Conservation (phyloP, 2,888 invertebrate species). For the Scaptomyza caliginosa region DNA sequence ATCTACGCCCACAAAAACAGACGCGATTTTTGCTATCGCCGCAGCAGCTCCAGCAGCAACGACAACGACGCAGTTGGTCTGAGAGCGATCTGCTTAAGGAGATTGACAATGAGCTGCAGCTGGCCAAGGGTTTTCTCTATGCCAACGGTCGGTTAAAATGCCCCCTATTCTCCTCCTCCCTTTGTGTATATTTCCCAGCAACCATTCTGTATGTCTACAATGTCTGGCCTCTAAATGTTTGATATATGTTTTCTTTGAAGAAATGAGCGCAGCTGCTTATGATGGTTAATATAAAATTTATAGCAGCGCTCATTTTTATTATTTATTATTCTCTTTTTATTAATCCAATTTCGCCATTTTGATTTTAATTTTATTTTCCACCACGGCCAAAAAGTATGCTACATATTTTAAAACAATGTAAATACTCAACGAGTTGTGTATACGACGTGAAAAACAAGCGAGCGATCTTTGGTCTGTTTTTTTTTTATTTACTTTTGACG, state of each 20-base stretch:
- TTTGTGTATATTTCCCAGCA: not conserved
- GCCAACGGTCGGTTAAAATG: constrained; percentile 79
- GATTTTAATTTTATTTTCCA: constrained; percentile 22
- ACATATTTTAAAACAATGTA: not conserved
- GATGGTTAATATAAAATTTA: not conserved
- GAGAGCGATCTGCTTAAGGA: constrained; percentile 86
- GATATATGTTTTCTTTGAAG: constrained; percentile 9
- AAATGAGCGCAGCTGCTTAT: constrained; percentile 47
- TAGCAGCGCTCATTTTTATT: constrained; percentile 36
- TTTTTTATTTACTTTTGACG: constrained; percentile 16
- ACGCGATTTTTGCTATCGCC: constrained; percentile 81
- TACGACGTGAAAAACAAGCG: constrained; percentile 61
- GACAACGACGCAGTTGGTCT: constrained; percentile 83
- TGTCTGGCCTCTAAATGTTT: constrained; percentile 49
- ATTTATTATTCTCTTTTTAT: no score
- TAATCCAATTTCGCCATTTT: constrained; percentile 26
- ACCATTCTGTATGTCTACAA: not conserved
- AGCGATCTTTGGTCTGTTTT: constrained; percentile 48
- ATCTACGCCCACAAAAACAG: constrained; percentile 74
- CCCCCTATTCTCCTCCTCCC: not conserved
- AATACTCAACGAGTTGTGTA: constrained; percentile 58
- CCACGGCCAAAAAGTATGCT: constrained; percentile 73
- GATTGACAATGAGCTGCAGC: constrained; percentile 86
- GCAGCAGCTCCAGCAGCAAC: constrained; percentile 78
- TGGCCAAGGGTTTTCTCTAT: constrained; percentile 88